A percentile compares a stretch with the other conserved stretches of the same genome.
Evolutionary conservation across 2,113 vertebrate genomes (phyloP).

Genomic region (Cercopithecus mona): DNA sequence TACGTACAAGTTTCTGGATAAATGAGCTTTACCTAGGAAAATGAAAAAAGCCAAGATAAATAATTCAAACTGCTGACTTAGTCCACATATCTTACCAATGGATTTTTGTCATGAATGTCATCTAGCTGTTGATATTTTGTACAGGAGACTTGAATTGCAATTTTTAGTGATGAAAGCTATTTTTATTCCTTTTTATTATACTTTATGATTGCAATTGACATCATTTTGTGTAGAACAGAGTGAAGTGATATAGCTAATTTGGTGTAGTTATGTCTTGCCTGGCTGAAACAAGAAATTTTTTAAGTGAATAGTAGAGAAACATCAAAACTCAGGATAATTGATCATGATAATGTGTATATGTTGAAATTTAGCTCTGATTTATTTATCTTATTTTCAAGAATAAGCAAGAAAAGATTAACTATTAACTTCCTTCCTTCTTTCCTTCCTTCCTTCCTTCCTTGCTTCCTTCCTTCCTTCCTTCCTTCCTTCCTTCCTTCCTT

Average conservation of each 20-base stretch:
- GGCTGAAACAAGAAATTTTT: neutral
- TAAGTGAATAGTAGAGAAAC: neutral
- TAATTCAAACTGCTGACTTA: neutral
- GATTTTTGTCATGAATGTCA: neutral
- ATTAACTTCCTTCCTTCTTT: accelerated
- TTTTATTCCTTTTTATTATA: neutral
- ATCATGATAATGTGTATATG: neutral
- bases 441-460: too few relatives aligned
- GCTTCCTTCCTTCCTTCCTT: accelerated
- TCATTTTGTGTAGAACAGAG: neutral
- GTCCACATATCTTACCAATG: neutral
- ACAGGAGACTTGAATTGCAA: neutral
- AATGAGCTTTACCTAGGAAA: neutral
- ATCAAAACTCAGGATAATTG: neutral
- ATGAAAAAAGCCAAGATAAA: neutral
- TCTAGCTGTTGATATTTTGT: neutral
- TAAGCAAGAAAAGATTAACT: neutral
- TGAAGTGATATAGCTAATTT: neutral
- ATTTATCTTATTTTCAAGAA: neutral
- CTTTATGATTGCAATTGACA: neutral
- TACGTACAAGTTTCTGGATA: neutral
- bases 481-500: accelerated
- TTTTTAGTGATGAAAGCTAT: neutral
- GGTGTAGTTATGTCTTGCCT: neutral
- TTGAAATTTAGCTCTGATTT: neutral